Conservation (phyloP, 2,113 vertebrate species). For the Corvus hawaiiensis region DNA sequence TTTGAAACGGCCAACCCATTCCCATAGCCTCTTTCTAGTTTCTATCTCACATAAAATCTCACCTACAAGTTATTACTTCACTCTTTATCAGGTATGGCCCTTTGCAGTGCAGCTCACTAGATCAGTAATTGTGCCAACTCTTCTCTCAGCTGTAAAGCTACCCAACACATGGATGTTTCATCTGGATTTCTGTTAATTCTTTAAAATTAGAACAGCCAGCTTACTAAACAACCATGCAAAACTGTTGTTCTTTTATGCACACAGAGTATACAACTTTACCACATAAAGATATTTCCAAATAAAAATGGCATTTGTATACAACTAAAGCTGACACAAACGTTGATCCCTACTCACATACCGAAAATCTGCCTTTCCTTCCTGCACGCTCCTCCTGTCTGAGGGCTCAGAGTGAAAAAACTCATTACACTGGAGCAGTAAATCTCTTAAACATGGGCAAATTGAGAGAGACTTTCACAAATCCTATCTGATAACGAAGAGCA, state of each 20-base stretch:
- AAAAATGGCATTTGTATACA: background rate
- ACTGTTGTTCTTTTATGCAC: background rate
- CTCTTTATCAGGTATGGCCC: background rate
- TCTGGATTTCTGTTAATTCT: background rate
- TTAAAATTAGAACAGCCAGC: background rate
- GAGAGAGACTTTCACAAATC: background rate
- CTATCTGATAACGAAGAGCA: background rate
- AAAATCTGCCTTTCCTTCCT: background rate
- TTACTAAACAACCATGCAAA: background rate
- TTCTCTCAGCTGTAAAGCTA: background rate
- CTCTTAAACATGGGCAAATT: background rate
- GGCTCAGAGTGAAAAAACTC: background rate
- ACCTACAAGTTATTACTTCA: background rate
- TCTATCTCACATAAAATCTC: background rate
- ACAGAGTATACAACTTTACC: background rate
- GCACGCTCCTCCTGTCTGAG: background rate
- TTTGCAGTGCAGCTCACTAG: background rate
- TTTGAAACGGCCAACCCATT: background rate
- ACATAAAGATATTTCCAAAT: background rate
- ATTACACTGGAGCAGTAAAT: background rate
- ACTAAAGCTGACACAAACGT: background rate
- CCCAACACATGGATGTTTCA: background rate
- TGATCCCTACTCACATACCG: background rate
- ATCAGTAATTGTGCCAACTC: background rate
- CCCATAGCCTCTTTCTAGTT: background rate